Evolutionary conservation across 2,113 vertebrate species (phyloP), one percentile per base, ranked within the genome.

Genomic region (Spermophilus dauricus): DNA sequence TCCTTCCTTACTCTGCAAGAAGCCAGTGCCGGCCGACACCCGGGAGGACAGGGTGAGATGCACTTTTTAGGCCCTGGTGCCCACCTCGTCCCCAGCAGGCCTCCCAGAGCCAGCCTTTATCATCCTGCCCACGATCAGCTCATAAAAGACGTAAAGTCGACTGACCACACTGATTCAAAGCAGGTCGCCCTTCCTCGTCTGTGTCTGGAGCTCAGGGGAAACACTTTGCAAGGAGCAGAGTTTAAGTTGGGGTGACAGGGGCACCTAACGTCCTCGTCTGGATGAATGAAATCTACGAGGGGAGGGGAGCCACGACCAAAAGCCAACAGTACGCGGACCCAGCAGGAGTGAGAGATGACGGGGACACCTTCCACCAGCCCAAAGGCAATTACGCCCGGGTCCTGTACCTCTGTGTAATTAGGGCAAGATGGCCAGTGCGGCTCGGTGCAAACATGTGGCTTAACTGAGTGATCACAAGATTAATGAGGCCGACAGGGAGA

Each of bases 171-270:
- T 39, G 7, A 63, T 58, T 37, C 63, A 24, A 28, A 58, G 28
- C 20, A 16, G 16, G 69, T 42, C 30, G 2, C n/a, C 17, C 53
- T 12, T 18, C 48, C 67, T 80, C 18, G 0, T 58, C 75, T 34
- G 13, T 20, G 26, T 58, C 84, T 1, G 3, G 77, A 42, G 80
- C 17, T 28, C 56, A 8, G 6, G 4, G 12, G 51, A 51, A 67
- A 8, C 3, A 0, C 1, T 56, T 4, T 24, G 30, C 4, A 10
- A 34, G 4, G 32, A 26, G 28, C 1, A 5, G 2, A 22, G 51
- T 30, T 76, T 42, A n/a, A 26, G 18, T 11, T 4, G 11, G 8
- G 48, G 78, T 13, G 2, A 8, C 51, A 17, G 10, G 0, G 2
- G 56, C 4, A 0, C 0, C 18, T 20, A 5, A 45, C 1, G 4